A percentile compares a stretch with the other conserved stretches of the same genome.
Conservation (phyloP, 1,140 invertebrate species). For the Halotydeus destructor region DNA sequence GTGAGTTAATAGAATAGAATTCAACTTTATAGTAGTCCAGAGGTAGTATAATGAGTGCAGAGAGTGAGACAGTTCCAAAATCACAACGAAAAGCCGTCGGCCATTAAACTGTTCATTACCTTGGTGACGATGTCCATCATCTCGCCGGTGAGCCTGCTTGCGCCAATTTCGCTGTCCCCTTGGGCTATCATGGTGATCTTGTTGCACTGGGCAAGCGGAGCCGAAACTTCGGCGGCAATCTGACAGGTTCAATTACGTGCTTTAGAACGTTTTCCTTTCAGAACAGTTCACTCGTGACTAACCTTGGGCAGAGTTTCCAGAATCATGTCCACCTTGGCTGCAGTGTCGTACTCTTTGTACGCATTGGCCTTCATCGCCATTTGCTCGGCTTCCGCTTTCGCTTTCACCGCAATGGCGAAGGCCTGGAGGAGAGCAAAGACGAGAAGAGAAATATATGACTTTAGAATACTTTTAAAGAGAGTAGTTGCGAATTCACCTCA, state of each 20-base stretch:
- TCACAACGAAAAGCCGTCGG: too few relatives aligned
- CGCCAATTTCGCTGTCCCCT: constrained; percentile 73
- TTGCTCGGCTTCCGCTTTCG: constrained; percentile 82
- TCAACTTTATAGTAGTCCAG: too few relatives aligned
- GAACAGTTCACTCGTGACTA: constrained; percentile 14
- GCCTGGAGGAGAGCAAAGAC: too few relatives aligned
- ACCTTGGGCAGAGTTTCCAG: constrained; percentile 88
- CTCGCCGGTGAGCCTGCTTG: constrained; percentile 76
- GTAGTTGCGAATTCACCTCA: too few relatives aligned
- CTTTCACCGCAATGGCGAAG: constrained; percentile 75
- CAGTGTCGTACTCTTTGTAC: constrained; percentile 83
- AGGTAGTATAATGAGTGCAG: too few relatives aligned
- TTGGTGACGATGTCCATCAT: constrained; percentile 73
- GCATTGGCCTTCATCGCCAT: constrained; percentile 92
- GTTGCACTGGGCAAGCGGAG: constrained; percentile 71
- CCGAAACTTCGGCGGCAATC: constrained; percentile 85
- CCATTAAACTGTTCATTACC: constrained; percentile 65
- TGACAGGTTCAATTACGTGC: constrained; percentile 23
- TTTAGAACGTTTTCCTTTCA: too few relatives aligned
- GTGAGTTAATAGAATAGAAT: too few relatives aligned
- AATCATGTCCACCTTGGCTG: constrained; percentile 93
- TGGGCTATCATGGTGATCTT: constrained; percentile 86
- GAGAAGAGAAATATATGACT: too few relatives aligned
- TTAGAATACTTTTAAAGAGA: too few relatives aligned
- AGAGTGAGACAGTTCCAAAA: too few relatives aligned